Evolutionary conservation across 2,113 vertebrate genomes (phyloP).

Genomic region (Barnardius zonarius): DNA sequence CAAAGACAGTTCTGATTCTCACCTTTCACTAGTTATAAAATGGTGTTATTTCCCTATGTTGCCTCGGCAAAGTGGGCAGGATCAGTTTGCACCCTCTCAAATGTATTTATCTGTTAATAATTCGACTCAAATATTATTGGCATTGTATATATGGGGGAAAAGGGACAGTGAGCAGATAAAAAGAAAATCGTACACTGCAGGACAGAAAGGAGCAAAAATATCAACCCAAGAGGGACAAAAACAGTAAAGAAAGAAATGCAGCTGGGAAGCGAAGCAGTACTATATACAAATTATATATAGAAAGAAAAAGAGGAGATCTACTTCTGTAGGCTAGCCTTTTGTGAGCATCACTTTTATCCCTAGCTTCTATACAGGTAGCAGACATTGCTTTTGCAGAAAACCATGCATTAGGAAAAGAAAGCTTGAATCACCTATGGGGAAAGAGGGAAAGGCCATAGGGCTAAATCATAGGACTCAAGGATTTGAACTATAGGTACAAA

Average conservation of each 20-base stretch:
- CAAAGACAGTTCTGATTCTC: background rate
- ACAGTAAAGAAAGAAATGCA: background rate
- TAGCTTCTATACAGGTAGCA: background rate
- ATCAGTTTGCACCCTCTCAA: background rate
- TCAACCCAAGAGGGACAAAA: background rate
- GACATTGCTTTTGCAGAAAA: conserved; percentile 23
- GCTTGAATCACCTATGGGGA: background rate
- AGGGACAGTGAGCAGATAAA: background rate
- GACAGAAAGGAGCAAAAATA: background rate
- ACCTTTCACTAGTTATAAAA: background rate
- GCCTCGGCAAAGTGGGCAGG: background rate
- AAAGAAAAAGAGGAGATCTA: background rate
- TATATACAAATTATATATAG: conserved; percentile 38
- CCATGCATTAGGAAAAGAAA: background rate
- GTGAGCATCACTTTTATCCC: conserved; percentile 23
- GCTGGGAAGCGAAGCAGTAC: background rate
- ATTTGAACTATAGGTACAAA: conserved; percentile 28
- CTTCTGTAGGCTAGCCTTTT: conserved; percentile 11
- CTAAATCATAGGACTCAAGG: conserved; percentile 4
- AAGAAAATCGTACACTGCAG: background rate
- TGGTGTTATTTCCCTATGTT: background rate
- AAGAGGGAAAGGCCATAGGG: conserved; percentile 16
- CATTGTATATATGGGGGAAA: background rate
- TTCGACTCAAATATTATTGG: background rate
- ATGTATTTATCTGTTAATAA: background rate